phyloP scores from a whole-genome alignment of 2,888 invertebrate genomes.

The Caenorhabditis drosophilae region DNA sequence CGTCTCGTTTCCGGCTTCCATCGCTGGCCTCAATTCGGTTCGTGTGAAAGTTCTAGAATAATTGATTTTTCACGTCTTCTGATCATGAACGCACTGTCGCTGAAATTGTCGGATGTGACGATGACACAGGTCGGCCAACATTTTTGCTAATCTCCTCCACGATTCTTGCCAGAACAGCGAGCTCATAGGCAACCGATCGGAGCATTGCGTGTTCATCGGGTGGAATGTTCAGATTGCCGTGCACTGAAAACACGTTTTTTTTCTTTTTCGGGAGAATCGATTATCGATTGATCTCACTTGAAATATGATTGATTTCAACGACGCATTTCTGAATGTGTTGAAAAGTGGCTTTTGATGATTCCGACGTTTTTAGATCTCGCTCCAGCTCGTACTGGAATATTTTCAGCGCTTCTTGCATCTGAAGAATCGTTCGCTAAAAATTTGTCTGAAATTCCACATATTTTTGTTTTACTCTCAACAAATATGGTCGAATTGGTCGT shows the following conservation, averaged over 20 bases:
- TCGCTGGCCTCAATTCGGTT: slow-evolving; percentile 10
- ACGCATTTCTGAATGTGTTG: slow-evolving; percentile 26
- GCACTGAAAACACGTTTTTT: slow-evolving; percentile 27
- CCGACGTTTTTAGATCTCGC: slow-evolving; percentile 26
- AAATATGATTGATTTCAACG: slow-evolving; percentile 31
- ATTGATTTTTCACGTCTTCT: background rate
- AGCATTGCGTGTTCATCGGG: slow-evolving; percentile 55
- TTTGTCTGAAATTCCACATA: no score
- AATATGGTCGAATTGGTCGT: slow-evolving; percentile 40
- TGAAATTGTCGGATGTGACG: slow-evolving; percentile 7
- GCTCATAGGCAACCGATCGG: slow-evolving; percentile 43
- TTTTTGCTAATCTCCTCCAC: slow-evolving; percentile 45
- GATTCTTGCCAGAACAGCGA: slow-evolving; percentile 32
- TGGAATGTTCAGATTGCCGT: slow-evolving; percentile 49
- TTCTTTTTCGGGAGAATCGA: no score
- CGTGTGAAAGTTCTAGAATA: slow-evolving; percentile 1
- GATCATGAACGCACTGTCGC: slow-evolving; percentile 8
- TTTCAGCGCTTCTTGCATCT: slow-evolving; percentile 40
- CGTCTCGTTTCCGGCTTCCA: slow-evolving; percentile 15
- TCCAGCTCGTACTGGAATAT: slow-evolving; percentile 46
- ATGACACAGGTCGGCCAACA: no score
- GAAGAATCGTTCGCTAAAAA: no score
- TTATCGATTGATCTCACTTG: slow-evolving; percentile 11
- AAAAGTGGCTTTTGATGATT: slow-evolving; percentile 18
- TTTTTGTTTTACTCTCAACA: slow-evolving; percentile 25